These are phyloP conservation scores for Onychorhynchus coronatus DNA, from an alignment of 2,113 vertebrate species.

Conservation along the genomic window DNA sequence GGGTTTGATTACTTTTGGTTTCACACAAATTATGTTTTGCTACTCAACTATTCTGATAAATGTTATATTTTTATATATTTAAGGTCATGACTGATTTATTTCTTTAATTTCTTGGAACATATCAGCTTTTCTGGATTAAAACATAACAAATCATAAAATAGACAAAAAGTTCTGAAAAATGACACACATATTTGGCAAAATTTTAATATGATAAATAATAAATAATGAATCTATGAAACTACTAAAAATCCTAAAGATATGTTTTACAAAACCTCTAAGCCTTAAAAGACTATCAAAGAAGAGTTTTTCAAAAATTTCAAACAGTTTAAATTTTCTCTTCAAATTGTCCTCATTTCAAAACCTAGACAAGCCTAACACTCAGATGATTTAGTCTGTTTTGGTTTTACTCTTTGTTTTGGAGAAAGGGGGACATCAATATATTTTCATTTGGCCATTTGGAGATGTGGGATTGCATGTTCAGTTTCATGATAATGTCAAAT, in stretches of 20 bases:
- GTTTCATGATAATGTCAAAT: not conserved
- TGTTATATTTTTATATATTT: not conserved
- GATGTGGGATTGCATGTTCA: not conserved
- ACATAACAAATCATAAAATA: not conserved
- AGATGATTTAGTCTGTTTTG: not conserved
- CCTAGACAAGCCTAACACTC: not conserved
- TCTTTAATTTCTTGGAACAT: not conserved
- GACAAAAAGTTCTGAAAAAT: not conserved
- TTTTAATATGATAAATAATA: too few species aligned
- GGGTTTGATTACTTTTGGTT: not conserved
- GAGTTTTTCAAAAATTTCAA: not conserved
- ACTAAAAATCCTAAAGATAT: not conserved
- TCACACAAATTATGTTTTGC: not conserved
- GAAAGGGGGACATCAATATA: not conserved
- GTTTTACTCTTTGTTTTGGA: not conserved
- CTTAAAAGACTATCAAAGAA: not conserved
- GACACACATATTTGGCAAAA: fast-evolving
- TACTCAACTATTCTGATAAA: not conserved
- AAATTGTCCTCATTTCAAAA: not conserved
- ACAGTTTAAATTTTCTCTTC: not conserved
- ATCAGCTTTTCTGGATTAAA: not conserved
- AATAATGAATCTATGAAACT: not conserved
- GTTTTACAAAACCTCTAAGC: not conserved
- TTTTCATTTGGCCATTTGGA: not conserved
- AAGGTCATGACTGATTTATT: not conserved